Evolutionary conservation across 2,888 invertebrate species (phyloP).

Genomic region (Dicycla oo): DNA sequence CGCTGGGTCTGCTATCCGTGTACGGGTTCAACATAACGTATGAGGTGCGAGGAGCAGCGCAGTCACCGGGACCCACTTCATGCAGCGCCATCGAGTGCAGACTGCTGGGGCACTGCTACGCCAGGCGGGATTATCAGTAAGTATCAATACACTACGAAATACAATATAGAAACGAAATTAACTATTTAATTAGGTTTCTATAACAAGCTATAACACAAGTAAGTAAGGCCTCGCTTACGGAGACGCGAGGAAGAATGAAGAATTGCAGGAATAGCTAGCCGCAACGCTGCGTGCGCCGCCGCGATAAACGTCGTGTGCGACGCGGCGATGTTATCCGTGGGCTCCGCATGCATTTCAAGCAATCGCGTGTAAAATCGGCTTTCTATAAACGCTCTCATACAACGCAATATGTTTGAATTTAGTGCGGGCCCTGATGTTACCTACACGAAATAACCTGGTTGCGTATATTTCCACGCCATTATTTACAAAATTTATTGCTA

Average conservation of each 20-base stretch:
- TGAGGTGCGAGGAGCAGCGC: slow-evolving; percentile 91
- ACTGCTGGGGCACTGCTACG: slow-evolving; percentile 95
- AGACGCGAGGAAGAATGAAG: too few relatives aligned
- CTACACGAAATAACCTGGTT: slow-evolving; percentile 27
- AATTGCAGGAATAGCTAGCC: too few relatives aligned
- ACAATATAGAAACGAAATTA: slow-evolving; percentile 54
- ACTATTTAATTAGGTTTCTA: not conserved
- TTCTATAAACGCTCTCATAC: too few relatives aligned
- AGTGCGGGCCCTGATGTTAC: too few relatives aligned
- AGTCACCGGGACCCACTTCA: slow-evolving; percentile 88
- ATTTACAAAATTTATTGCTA: slow-evolving; percentile 7
- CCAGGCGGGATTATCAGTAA: slow-evolving; percentile 93
- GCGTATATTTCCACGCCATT: slow-evolving; percentile 44
- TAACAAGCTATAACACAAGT: too few relatives aligned
- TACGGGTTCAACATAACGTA: slow-evolving; percentile 98
- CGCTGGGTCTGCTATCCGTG: slow-evolving; percentile 95
- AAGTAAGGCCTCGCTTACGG: too few relatives aligned
- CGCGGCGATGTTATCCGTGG: too few relatives aligned
- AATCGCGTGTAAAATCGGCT: too few relatives aligned
- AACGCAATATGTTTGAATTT: too few relatives aligned
- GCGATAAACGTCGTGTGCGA: too few relatives aligned
- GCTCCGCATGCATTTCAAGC: too few relatives aligned
- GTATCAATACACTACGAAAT: slow-evolving; percentile 65
- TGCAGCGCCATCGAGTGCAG: slow-evolving; percentile 96
- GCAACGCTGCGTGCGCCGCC: too few relatives aligned